Evolutionary conservation across 2,797 vertebrate genomes (phyloP), one percentile per base, ranked within the genome.

Genomic region (Petrocephalus sullivani): DNA sequence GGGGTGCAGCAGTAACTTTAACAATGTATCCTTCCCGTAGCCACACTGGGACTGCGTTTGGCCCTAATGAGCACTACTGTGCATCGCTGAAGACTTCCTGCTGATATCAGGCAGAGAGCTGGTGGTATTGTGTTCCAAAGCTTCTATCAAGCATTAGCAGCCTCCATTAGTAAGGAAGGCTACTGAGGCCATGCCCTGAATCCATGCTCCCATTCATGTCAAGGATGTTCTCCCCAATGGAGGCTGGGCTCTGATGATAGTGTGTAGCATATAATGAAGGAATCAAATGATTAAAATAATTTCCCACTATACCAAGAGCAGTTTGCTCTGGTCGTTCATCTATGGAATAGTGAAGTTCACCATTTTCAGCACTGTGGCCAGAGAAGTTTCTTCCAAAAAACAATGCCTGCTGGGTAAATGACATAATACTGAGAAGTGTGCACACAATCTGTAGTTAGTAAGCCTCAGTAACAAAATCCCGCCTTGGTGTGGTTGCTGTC

Each of bases 241-340:
- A 54, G 9, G 81, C 46, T 83, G 81, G 49, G 5, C 9, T 28
- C 51, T 28, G 12, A 21, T 54, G 49, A 4, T 49, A 8, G 41
- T 81, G 75, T 8, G 41, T 81, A 81, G 41, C 75, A 81, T 81
- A 81, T n/a, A 81, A 81, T 81, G 6, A 81, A 81, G 75, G 7
- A 78, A 78, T 78, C 71, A 49, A 49, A 78, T 78, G 71, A 81
- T 81, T 81, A 46, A 81, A 81, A 81, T 49, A n/a, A 81, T 81
- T n/a, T 81, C 7, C 46, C 75, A n/a, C 16, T 16, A 81, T 81
- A 81, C 2, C 41, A 41, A 46, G 75, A 8, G 41, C 37, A 41
- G 33, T 14, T 46, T 46, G 6, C 75, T 49, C 75, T 46, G 41
- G 75, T 81, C n/a, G 9, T 81, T 49, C 41, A 49, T 81, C 41